Evolutionary conservation across 1,140 invertebrate species (phyloP).

Genomic region (Littorina saxatilis): DNA sequence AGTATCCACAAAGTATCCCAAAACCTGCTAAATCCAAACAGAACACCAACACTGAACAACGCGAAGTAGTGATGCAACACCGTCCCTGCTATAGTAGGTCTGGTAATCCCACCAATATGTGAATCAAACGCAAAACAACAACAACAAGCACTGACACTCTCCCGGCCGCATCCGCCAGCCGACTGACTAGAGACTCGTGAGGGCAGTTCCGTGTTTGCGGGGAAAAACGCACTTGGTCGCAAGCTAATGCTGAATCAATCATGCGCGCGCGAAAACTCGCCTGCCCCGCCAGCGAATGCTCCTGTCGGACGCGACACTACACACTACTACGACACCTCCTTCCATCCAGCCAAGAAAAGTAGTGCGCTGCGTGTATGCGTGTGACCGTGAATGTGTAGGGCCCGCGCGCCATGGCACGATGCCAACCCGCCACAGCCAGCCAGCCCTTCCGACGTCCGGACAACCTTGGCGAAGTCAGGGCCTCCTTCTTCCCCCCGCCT

Average conservation of each 20-base stretch:
- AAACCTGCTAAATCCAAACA: conserved; percentile 18
- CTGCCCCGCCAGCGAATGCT: conserved; percentile 25
- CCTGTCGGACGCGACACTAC: conserved; percentile 23
- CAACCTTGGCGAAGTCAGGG: conserved; percentile 21
- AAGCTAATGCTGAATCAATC: conserved; percentile 7
- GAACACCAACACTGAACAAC: neutral
- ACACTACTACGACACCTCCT: conserved; percentile 29
- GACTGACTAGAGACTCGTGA: neutral
- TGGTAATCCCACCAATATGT: neutral
- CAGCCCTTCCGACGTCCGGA: conserved; percentile 21
- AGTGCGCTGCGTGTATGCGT: conserved; percentile 38
- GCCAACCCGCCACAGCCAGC: conserved; percentile 35
- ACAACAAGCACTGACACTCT: neutral
- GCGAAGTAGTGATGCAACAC: conserved; percentile 17
- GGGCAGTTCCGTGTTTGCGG: too few relatives aligned
- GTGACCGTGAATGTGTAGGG: conserved; percentile 15
- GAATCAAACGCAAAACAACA: neutral
- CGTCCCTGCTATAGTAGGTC: too few relatives aligned
- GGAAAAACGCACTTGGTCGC: neutral
- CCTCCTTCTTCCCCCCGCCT: neutral
- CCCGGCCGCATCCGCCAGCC: neutral
- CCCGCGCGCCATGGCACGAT: conserved; percentile 31
- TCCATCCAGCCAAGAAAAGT: conserved; percentile 30
- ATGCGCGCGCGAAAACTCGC: conserved; percentile 16
- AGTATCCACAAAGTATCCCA: conserved; percentile 27